Conservation (phyloP, 2,113 vertebrate genomes). For the Tachuris rubrigastra region DNA sequence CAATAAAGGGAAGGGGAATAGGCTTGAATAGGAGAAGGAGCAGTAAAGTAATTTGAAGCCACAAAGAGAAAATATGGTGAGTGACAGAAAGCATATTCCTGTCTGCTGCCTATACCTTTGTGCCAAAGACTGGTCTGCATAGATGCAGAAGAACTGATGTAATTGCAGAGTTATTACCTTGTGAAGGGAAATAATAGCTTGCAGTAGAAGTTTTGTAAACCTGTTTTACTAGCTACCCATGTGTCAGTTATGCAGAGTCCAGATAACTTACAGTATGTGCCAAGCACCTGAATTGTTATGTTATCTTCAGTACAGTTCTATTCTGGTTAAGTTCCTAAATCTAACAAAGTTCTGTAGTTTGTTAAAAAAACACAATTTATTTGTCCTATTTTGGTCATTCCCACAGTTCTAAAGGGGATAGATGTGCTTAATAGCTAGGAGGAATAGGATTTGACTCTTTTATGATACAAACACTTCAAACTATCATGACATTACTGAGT, state of each 20-base stretch:
- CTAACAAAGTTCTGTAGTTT: neutral
- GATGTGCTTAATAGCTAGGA: neutral
- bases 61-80: neutral
- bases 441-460: neutral
- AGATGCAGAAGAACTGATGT: neutral
- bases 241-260: neutral
- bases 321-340: neutral
- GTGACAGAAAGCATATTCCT: neutral
- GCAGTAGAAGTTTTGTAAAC: neutral
- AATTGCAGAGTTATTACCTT: neutral
- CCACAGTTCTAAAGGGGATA: neutral
- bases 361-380: neutral
- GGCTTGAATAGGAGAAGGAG: neutral
- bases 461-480: neutral
- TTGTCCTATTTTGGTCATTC: neutral
- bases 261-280: neutral
- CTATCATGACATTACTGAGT: neutral
- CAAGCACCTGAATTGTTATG: neutral
- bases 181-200: neutral
- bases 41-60: neutral
- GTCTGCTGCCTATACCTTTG: neutral
- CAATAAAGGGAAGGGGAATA: neutral
- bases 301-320: neutral
- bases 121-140: neutral
- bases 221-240: neutral